Conservation (phyloP, 1,140 invertebrate species). For the Sminthurides bifidus region DNA sequence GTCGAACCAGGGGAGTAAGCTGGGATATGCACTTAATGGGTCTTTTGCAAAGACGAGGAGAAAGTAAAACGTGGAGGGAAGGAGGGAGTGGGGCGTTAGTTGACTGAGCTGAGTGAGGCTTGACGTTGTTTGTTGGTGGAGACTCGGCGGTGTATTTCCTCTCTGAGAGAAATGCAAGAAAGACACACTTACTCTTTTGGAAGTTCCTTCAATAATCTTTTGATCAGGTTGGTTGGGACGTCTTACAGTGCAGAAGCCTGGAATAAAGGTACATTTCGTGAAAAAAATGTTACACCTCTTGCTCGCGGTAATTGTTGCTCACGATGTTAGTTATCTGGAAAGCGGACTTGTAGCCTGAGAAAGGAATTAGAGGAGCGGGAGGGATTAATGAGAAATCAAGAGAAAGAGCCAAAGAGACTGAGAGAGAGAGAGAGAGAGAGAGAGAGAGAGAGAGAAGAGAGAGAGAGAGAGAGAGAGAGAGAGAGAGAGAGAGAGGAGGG, state of each 20-base stretch:
- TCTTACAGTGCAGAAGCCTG: constrained; percentile 67
- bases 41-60: not conserved
- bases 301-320: not conserved
- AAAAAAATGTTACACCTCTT: not conserved
- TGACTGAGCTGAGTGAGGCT: no score
- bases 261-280: constrained; percentile 31
- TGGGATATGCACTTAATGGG: no score
- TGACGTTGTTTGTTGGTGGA: no score
- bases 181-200: constrained; percentile 50
- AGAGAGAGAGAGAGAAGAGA: not conserved
- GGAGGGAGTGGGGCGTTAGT: not conserved
- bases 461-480: no score
- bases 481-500: no score
- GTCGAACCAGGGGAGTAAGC: no score
- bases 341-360: not conserved
- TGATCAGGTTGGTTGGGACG: constrained; percentile 59
- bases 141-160: no score
- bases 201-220: constrained; percentile 57
- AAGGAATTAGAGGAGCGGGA: not conserved
- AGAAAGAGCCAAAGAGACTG: not conserved
- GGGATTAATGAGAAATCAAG: not conserved
- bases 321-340: not conserved
- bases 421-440: not conserved
- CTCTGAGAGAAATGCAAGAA: not conserved
- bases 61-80: not conserved